A percentile compares a stretch with the other conserved stretches of the same genome.
phyloP scores from a whole-genome alignment of 2,113 vertebrate genomes.

The Oostethus manadensis region DNA sequence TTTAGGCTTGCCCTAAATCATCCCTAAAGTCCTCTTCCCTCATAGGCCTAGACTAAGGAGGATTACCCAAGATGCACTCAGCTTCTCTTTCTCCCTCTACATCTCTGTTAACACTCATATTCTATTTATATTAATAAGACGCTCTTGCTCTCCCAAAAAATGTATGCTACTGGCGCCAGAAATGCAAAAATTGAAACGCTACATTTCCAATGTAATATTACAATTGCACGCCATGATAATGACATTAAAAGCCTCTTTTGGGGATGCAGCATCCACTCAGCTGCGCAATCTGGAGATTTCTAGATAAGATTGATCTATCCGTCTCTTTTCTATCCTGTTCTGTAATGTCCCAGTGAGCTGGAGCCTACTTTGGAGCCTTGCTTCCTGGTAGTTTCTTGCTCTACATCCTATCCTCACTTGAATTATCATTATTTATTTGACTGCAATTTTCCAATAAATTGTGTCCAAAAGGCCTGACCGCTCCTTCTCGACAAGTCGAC shows the following conservation, averaged over 20 bases:
- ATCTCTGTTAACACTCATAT: not conserved
- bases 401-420: not conserved
- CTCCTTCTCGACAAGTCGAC: not conserved
- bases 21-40: not conserved
- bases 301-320: too few relatives aligned
- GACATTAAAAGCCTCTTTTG: not conserved
- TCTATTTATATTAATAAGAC: not conserved
- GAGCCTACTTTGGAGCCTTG: too few relatives aligned
- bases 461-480: not conserved
- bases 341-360: too few relatives aligned
- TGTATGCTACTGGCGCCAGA: not conserved
- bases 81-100: not conserved
- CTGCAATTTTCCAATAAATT: slow-evolving; percentile 5
- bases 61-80: not conserved
- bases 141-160: not conserved
- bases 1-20: slow-evolving; percentile 3
- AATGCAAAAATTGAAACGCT: not conserved
- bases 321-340: too few relatives aligned
- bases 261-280: too few relatives aligned
- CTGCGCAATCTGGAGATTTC: too few relatives aligned
- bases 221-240: not conserved
- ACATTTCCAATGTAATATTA: not conserved
- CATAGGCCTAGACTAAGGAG: not conserved
- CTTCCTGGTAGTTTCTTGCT: not conserved
- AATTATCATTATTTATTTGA: slow-evolving; percentile 10